Conservation (phyloP, 2,888 invertebrate species). For the Rhodophaea formosa region DNA sequence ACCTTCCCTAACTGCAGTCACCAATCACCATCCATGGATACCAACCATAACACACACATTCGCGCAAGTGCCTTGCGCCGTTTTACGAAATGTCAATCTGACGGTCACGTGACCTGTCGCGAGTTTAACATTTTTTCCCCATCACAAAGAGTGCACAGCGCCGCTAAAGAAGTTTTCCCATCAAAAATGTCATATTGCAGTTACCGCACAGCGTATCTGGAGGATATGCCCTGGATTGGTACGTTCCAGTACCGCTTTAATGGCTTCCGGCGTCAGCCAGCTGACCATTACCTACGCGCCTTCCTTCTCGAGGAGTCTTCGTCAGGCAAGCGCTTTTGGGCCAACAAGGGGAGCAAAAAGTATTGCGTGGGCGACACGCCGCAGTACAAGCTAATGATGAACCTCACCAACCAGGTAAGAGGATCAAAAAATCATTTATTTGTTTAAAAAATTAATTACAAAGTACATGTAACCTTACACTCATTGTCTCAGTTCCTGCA, state of each 20-base stretch:
- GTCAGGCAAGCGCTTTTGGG: slow-evolving; percentile 33
- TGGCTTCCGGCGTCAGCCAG: slow-evolving; percentile 91
- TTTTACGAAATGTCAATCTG: no score
- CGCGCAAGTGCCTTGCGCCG: no score
- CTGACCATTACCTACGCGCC: slow-evolving; percentile 94
- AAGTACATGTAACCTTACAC: no score
- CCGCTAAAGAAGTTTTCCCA: no score
- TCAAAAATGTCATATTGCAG: slow-evolving; percentile 43
- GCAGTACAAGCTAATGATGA: slow-evolving; percentile 84
- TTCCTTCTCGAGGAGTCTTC: slow-evolving; percentile 85
- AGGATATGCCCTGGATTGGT: slow-evolving; percentile 91
- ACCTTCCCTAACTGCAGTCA: no score
- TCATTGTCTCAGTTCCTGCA: not conserved
- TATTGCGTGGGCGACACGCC: slow-evolving; percentile 85
- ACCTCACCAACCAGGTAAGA: slow-evolving; percentile 84
- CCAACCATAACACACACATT: no score
- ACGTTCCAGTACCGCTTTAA: slow-evolving; percentile 95
- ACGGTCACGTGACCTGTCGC: no score
- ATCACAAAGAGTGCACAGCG: no score
- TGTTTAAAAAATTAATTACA: no score
- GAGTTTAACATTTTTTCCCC: no score
- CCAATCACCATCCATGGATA: no score
- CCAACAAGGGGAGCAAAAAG: slow-evolving; percentile 55
- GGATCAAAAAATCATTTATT: no score
- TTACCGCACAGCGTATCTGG: slow-evolving; percentile 90